A percentile compares a stretch with the other conserved stretches of the same genome.
Conservation (phyloP, 2,797 vertebrate genomes). For the Characodon lateralis region DNA sequence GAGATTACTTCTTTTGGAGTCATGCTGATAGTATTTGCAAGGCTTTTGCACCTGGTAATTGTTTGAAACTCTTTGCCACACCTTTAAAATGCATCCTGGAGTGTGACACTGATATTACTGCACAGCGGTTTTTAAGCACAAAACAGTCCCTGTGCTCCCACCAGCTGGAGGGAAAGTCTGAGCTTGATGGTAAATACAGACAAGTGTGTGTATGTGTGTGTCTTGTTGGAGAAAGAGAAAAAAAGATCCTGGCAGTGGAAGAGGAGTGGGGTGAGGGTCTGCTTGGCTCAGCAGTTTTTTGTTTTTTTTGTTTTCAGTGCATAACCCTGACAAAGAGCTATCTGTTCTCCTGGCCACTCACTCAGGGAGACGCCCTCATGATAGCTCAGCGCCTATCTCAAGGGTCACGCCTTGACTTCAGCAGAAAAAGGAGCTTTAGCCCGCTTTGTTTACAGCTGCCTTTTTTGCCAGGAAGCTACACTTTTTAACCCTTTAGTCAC, state of each 20-base stretch:
- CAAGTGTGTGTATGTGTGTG: slow-evolving; percentile 56
- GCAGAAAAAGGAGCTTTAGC: slow-evolving; percentile 50
- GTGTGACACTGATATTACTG: slow-evolving; percentile 33
- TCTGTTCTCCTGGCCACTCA: slow-evolving; percentile 69
- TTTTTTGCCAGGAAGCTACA: slow-evolving; percentile 26
- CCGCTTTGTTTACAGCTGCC: slow-evolving; percentile 61
- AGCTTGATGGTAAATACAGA: slow-evolving; percentile 68
- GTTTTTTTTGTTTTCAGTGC: slow-evolving; percentile 30
- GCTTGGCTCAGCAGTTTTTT: slow-evolving; percentile 76
- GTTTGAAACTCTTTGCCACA: slow-evolving; percentile 8
- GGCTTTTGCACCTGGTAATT: not conserved
- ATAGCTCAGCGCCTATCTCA: slow-evolving; percentile 73
- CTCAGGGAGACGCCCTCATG: slow-evolving; percentile 75
- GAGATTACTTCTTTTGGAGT: not conserved
- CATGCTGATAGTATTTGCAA: not conserved
- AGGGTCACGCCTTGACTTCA: slow-evolving; percentile 70
- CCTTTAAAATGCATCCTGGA: slow-evolving; percentile 23
- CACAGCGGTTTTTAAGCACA: slow-evolving; percentile 41
- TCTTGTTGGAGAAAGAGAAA: slow-evolving; percentile 45
- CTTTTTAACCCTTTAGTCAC: slow-evolving; percentile 53
- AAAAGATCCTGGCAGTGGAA: slow-evolving; percentile 5
- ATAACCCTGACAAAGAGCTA: slow-evolving; percentile 71
- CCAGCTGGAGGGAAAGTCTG: slow-evolving; percentile 61
- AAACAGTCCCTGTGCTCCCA: slow-evolving; percentile 46
- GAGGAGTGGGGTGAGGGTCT: slow-evolving; percentile 21